These are phyloP conservation scores for Nemoura dubitans DNA, from an alignment of 2,888 invertebrate genomes.

Conservation along the genomic window DNA sequence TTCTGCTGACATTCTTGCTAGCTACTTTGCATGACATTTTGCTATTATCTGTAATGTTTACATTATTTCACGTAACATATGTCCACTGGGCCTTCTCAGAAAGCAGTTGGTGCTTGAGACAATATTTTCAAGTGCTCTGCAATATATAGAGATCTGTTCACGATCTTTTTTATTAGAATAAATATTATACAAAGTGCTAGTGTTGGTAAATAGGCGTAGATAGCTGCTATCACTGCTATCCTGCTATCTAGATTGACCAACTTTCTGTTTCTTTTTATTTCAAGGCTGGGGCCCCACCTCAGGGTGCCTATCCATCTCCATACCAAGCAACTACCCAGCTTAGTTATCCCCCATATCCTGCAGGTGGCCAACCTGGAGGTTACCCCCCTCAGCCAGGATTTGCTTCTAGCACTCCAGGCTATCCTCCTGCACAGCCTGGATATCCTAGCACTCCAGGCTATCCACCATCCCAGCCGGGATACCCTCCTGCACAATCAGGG, in stretches of 20 bases:
- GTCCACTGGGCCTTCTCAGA: background rate
- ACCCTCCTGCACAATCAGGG: conserved; percentile 46
- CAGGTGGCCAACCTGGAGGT: conserved; percentile 45
- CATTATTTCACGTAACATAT: background rate
- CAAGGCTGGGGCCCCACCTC: conserved; percentile 46
- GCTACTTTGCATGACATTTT: background rate
- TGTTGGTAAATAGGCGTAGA: conserved; percentile 1
- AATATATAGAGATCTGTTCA: background rate
- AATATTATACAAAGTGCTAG: too few species aligned
- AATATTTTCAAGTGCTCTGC: background rate
- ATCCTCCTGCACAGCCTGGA: background rate
- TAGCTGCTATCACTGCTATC: background rate
- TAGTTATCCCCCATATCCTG: conserved; percentile 45
- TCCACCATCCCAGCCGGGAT: conserved; percentile 45
- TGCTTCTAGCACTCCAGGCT: background rate
- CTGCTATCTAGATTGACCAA: background rate
- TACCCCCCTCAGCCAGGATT: conserved; percentile 43
- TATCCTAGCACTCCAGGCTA: conserved; percentile 14
- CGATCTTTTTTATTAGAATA: background rate
- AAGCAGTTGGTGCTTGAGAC: background rate
- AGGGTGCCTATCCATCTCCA: conserved; percentile 46
- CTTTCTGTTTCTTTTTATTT: conserved; percentile 42
- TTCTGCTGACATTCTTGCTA: background rate
- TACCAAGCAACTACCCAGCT: conserved; percentile 45
- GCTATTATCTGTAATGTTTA: background rate